Percentiles rank a stretch among this genome's conserved stretches.
phyloP scores from a whole-genome alignment of 1,140 invertebrate species.

The Macrosteles quadrilineatus region DNA sequence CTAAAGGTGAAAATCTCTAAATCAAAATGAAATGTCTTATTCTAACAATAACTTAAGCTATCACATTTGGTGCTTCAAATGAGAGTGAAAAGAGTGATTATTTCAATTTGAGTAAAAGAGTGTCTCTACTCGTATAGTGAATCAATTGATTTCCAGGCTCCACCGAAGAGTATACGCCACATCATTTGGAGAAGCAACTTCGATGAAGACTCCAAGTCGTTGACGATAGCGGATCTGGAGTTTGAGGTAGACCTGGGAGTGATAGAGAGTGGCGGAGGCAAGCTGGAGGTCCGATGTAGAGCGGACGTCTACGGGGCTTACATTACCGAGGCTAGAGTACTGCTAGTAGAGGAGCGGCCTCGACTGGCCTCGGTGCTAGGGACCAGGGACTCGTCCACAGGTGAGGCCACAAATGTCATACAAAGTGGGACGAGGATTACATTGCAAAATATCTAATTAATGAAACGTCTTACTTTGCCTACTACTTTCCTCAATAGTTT shows the following conservation, averaged over 20 bases:
- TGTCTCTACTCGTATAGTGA: too few relatives aligned
- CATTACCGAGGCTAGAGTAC: constrained; percentile 52
- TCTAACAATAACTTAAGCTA: too few relatives aligned
- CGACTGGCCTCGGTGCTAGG: constrained; percentile 65
- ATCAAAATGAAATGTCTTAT: too few relatives aligned
- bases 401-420: too few relatives aligned
- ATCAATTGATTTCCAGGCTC: neutral
- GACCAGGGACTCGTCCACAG: constrained; percentile 58
- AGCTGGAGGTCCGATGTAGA: constrained; percentile 61
- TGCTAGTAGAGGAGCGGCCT: constrained; percentile 65
- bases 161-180: constrained; percentile 1
- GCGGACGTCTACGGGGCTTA: constrained; percentile 62
- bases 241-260: constrained; percentile 38
- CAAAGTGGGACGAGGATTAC: too few relatives aligned
- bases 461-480: too few relatives aligned
- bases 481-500: too few relatives aligned
- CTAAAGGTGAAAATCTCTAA: too few relatives aligned
- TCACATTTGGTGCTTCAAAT: too few relatives aligned
- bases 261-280: constrained; percentile 56
- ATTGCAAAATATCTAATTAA: too few relatives aligned
- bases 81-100: too few relatives aligned
- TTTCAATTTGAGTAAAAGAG: too few relatives aligned
- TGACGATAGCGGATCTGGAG: constrained; percentile 39
- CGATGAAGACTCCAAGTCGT: constrained; percentile 17
- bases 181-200: neutral